These are phyloP conservation scores for Peromyscus aztecus DNA, from an alignment of 2,797 vertebrate genomes.

Conservation along the genomic window DNA sequence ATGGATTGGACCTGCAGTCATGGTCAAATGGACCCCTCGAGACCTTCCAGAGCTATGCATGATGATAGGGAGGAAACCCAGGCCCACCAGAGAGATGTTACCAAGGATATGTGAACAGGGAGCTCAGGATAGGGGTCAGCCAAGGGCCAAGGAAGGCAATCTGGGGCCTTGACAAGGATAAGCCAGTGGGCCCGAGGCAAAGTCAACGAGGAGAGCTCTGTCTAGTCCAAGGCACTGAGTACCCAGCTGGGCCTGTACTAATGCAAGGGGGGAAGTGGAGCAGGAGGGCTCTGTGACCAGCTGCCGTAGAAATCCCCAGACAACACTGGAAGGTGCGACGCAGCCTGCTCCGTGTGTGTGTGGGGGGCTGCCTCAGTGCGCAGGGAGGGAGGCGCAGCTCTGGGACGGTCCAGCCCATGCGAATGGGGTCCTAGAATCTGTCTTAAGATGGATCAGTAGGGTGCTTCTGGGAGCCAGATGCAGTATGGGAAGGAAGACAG, in stretches of 20 bases:
- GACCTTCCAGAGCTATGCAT: background rate
- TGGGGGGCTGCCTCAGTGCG: no score
- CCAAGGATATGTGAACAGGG: background rate
- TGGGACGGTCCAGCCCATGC: rapidly evolving
- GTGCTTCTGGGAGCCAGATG: background rate
- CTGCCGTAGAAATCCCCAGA: background rate
- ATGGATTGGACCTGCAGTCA: background rate
- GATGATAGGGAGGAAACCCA: rapidly evolving
- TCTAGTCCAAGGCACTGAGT: background rate
- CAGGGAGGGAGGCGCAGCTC: background rate
- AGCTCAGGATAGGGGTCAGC: background rate
- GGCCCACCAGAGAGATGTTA: background rate
- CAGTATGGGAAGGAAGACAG: background rate
- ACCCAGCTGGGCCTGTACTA: background rate
- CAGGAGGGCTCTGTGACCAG: no score
- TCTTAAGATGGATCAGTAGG: rapidly evolving
- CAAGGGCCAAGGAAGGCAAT: background rate
- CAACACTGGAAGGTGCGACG: background rate
- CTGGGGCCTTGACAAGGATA: background rate
- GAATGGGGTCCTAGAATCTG: background rate
- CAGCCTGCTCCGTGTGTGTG: no score
- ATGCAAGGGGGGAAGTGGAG: background rate
- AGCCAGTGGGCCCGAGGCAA: rapidly evolving
- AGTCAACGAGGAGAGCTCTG: background rate
- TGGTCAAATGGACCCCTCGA: background rate